phyloP scores from a whole-genome alignment of 2,797 vertebrate genomes.

The Kryptolebias ocellatus region DNA sequence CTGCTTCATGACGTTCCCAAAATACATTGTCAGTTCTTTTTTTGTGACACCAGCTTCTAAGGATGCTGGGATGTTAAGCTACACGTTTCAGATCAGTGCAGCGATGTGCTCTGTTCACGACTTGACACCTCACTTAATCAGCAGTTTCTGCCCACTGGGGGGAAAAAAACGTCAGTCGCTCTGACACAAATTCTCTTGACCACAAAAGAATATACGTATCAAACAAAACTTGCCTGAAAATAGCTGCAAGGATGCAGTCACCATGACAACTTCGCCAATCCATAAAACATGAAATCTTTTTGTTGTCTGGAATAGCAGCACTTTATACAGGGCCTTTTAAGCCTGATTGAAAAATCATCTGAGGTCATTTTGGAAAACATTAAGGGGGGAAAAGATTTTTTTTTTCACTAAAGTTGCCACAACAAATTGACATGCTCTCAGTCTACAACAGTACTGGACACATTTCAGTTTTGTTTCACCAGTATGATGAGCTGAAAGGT shows the following conservation, averaged over 20 bases:
- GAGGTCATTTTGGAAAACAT: too few species aligned
- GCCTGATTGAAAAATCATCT: too few species aligned
- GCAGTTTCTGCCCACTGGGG: slow-evolving; percentile 30
- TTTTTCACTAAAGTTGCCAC: too few species aligned
- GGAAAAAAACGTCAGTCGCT: slow-evolving; percentile 21
- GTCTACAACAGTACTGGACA: too few species aligned
- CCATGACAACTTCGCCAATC: slow-evolving; percentile 15
- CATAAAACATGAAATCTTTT: neutral
- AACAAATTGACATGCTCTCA: too few species aligned
- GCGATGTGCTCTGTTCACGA: slow-evolving; percentile 14
- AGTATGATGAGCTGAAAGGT: too few species aligned
- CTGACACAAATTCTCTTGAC: slow-evolving; percentile 11
- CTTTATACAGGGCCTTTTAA: neutral
- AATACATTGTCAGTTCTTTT: neutral
- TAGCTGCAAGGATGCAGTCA: slow-evolving; percentile 16
- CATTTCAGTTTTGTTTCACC: too few species aligned
- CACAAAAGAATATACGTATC: slow-evolving; percentile 12
- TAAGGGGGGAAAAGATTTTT: too few species aligned
- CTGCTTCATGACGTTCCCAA: neutral
- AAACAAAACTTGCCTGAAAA: slow-evolving; percentile 25
- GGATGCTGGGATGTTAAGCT: slow-evolving; percentile 24
- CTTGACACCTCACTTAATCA: slow-evolving; percentile 54
- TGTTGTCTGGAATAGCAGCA: neutral
- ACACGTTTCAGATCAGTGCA: slow-evolving; percentile 25
- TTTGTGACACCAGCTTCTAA: slow-evolving; percentile 26